phyloP scores from a whole-genome alignment of 2,113 vertebrate genomes.

The Phylloscopus trochiloides region DNA sequence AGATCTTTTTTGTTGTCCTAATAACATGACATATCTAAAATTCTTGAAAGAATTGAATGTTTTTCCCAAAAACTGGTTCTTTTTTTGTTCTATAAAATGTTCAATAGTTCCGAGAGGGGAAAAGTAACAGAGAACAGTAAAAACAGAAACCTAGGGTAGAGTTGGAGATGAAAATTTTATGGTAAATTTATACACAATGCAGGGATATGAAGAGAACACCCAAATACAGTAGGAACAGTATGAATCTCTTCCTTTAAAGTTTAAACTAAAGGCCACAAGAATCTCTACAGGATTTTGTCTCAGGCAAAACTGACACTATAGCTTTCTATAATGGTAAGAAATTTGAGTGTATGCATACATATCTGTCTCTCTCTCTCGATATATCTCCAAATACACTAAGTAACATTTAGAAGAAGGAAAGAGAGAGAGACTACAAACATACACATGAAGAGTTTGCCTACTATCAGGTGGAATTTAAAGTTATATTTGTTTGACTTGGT shows the following conservation, averaged over 20 bases:
- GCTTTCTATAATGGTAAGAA: not conserved
- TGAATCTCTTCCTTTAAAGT: not conserved
- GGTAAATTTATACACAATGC: not conserved
- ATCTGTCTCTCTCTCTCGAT: not conserved
- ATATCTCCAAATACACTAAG: not conserved
- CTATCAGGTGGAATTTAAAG: not conserved
- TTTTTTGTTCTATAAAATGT: not conserved
- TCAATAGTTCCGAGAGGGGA: not conserved
- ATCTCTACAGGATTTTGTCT: not conserved
- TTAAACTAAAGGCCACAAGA: not conserved
- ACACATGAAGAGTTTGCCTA: not conserved
- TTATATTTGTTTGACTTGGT: conserved; percentile 33
- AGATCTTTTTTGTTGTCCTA: not conserved
- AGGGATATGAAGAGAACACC: not conserved
- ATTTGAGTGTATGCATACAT: not conserved
- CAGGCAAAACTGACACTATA: not conserved
- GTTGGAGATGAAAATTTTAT: not conserved
- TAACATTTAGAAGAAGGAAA: not conserved
- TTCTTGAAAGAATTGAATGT: not conserved
- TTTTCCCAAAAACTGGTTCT: not conserved
- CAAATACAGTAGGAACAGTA: not conserved
- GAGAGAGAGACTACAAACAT: not conserved
- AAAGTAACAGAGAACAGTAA: not conserved
- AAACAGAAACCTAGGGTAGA: not conserved
- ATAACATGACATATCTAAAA: not conserved